Percentiles rank a stretch among this genome's conserved stretches.
phyloP scores from a whole-genome alignment of 2,888 invertebrate species.

The Caenorhabditis angaria region DNA sequence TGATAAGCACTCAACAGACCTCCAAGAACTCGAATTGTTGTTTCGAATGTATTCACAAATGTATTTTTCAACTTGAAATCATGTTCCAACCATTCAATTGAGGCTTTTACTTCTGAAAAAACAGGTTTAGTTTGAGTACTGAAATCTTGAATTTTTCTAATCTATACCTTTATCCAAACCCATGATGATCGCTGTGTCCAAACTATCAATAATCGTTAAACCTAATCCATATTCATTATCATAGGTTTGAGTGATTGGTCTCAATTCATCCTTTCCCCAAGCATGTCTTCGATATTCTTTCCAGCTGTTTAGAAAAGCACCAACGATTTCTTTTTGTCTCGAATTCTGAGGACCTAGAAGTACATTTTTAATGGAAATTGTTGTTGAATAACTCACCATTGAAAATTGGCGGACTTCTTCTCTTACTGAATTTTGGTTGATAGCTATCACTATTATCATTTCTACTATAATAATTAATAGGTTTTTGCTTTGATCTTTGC shows the following conservation, averaged over 20 bases:
- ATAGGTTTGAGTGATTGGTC: conserved; percentile 79
- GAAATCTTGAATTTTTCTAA: conserved; percentile 79
- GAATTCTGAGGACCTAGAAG: conserved; percentile 81
- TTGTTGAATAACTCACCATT: conserved; percentile 19
- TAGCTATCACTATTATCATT: conserved; percentile 10
- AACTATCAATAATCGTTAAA: conserved; percentile 90
- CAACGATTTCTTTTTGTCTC: conserved; percentile 85
- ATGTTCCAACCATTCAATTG: conserved; percentile 86
- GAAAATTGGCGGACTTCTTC: conserved; percentile 21
- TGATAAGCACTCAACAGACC: conserved; percentile 92
- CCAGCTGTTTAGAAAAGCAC: conserved; percentile 86
- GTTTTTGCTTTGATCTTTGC: not conserved
- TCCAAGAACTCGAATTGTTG: conserved; percentile 69
- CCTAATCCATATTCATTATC: conserved; percentile 95
- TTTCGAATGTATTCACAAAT: conserved; percentile 67
- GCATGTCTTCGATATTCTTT: conserved; percentile 89
- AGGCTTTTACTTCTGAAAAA: conserved; percentile 84
- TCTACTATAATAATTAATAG: not conserved
- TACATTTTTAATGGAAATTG: not conserved
- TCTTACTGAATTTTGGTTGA: not conserved
- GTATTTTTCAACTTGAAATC: conserved; percentile 81
- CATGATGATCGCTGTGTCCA: conserved; percentile 97
- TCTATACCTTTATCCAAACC: conserved; percentile 90
- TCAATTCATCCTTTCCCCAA: conserved; percentile 96
- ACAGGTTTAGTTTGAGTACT: not conserved